phyloP scores from a whole-genome alignment of 92 coral and sea anemone genomes.

The Bergia sp. region DNA sequence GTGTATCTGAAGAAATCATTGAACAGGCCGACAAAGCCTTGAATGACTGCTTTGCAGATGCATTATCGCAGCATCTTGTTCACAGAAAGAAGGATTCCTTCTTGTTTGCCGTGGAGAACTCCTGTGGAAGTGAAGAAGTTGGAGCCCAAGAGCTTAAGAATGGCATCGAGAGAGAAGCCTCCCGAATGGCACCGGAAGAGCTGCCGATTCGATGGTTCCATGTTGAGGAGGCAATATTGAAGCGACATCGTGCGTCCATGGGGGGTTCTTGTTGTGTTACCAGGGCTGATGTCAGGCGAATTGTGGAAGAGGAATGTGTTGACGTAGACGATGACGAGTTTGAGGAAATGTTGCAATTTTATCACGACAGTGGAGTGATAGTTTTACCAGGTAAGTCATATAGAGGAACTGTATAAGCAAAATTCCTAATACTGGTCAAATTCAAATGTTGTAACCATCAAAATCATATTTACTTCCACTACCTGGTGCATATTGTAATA shows the following conservation, averaged over 20 bases:
- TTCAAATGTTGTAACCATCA: too few relatives aligned
- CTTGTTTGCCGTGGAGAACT: conserved; percentile 69
- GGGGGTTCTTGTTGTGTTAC: conserved; percentile 48
- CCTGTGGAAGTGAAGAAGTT: conserved; percentile 38
- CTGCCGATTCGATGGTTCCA: conserved; percentile 73
- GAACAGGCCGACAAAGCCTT: conserved; percentile 33
- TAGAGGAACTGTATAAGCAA: neutral
- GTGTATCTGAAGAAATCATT: conserved; percentile 33
- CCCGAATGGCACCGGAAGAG: conserved; percentile 45
- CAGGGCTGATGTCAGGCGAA: conserved; percentile 28
- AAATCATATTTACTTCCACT: too few relatives aligned
- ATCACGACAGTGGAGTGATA: conserved; percentile 75
- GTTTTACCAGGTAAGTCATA: conserved; percentile 63
- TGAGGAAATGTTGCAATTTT: conserved; percentile 66
- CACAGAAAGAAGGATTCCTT: conserved; percentile 41
- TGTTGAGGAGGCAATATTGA: conserved; percentile 69
- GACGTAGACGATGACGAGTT: conserved; percentile 52
- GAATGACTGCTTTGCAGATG: conserved; percentile 30
- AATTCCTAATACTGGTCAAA: neutral
- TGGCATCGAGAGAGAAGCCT: conserved; percentile 59
- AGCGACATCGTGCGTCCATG: conserved; percentile 35
- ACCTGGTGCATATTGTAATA: too few relatives aligned
- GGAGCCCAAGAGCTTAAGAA: conserved; percentile 50
- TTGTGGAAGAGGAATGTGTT: conserved; percentile 33
- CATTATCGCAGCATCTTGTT: conserved; percentile 70